A percentile compares a stretch with the other conserved stretches of the same genome.
phyloP scores from a whole-genome alignment of 2,797 vertebrate species.

The Lophotriccus pileatus region DNA sequence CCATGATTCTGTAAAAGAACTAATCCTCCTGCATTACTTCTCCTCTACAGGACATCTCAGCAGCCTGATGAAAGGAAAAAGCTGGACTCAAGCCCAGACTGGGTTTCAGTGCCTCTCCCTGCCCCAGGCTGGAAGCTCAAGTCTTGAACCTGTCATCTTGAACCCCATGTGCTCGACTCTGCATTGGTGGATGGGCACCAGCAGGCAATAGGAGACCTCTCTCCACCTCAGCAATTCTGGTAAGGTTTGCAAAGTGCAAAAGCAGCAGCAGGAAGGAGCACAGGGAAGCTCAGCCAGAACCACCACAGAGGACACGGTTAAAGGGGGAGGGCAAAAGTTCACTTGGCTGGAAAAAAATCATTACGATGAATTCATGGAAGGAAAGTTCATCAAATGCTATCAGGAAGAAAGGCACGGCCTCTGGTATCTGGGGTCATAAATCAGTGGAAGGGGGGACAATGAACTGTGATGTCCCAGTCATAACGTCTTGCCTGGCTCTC shows the following conservation, averaged over 20 bases:
- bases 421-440: background rate
- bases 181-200: background rate
- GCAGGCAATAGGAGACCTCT: background rate
- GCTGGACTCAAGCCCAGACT: background rate
- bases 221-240: background rate
- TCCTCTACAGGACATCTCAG: background rate
- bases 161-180: background rate
- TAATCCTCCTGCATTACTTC: background rate
- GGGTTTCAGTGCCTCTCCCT: background rate
- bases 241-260: background rate
- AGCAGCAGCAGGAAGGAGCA: background rate
- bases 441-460: background rate
- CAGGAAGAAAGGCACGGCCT: background rate
- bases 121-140: accelerated
- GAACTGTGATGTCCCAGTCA: background rate
- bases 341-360: background rate
- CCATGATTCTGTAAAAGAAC: background rate
- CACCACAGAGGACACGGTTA: background rate
- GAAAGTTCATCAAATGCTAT: background rate
- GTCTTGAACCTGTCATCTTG: background rate
- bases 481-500: background rate
- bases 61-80: background rate
- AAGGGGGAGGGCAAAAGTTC: background rate
- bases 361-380: background rate
- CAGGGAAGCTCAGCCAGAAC: accelerated